Evolutionary conservation across 2,888 invertebrate species (phyloP).

Genomic region (Caenorhabditis virilis): DNA sequence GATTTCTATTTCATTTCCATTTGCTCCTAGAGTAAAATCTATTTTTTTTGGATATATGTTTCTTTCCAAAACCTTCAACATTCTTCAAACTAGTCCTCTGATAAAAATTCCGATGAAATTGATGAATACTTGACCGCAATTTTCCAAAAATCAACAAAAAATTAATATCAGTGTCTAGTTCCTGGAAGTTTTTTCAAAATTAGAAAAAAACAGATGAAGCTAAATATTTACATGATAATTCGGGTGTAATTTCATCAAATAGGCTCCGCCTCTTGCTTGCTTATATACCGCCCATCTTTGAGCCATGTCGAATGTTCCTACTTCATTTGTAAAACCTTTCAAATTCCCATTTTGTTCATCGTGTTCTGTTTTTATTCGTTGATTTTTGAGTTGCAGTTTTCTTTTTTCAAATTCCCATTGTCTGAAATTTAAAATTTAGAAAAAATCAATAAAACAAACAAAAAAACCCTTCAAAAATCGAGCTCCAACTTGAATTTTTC

Average conservation of each 20-base stretch:
- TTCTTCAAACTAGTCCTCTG: slow-evolving; percentile 32
- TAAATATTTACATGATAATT: too few species aligned
- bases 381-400: too few species aligned
- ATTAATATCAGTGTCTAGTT: too few species aligned
- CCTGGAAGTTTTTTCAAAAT: too few species aligned
- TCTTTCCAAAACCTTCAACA: slow-evolving; percentile 13
- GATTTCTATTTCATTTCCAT: slow-evolving; percentile 34
- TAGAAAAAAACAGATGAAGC: too few species aligned
- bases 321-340: slow-evolving; percentile 4
- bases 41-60: too few species aligned
- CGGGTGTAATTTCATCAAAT: slow-evolving; percentile 48
- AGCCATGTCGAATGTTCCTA: slow-evolving; percentile 7
- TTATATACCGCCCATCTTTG: neutral
- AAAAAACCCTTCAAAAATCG: too few species aligned
- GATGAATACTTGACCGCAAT: slow-evolving; percentile 30
- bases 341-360: neutral
- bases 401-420: too few species aligned
- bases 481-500: too few species aligned
- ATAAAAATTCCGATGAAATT: slow-evolving; percentile 18
- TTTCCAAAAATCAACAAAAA: too few species aligned
- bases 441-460: too few species aligned
- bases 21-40: neutral
- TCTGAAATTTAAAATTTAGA: too few species aligned
- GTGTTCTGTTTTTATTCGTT: neutral
- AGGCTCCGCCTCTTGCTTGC: slow-evolving; percentile 46